Percentiles rank a stretch among this genome's conserved stretches.
Conservation (phyloP, 2,888 invertebrate genomes). For the Drosophila monieri region DNA sequence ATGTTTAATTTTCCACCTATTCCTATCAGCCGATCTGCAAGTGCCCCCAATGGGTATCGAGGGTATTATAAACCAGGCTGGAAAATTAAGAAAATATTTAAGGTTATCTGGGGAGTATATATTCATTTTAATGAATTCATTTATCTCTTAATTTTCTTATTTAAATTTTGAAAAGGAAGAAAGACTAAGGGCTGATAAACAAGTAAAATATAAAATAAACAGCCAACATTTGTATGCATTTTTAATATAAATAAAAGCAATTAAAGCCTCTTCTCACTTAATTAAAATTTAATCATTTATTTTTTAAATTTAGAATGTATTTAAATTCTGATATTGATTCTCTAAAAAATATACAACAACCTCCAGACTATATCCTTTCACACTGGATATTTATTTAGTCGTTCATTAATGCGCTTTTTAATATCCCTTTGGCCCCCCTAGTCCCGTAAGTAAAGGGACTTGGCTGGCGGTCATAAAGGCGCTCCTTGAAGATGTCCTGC, state of each 20-base stretch:
- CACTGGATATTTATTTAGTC: slow-evolving; percentile 1
- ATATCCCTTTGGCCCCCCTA: not conserved
- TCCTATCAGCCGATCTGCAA: slow-evolving; percentile 39
- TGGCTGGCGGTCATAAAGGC: slow-evolving; percentile 37
- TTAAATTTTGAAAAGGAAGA: not conserved
- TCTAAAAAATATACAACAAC: not conserved
- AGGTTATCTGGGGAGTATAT: not conserved
- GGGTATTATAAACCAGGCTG: slow-evolving; percentile 1
- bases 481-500: slow-evolving; percentile 46
- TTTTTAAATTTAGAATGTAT: no score
- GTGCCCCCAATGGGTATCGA: not conserved
- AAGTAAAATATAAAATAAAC: no score
- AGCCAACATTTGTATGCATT: no score
- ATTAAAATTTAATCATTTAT: no score
- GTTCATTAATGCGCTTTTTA: not conserved
- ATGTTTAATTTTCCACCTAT: slow-evolving; percentile 80
- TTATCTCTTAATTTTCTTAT: not conserved
- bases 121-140: not conserved
- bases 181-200: no score
- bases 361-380: not conserved
- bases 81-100: not conserved
- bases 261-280: no score
- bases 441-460: not conserved
- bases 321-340: no score
- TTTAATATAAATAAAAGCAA: no score